Percentiles rank a stretch among this genome's conserved stretches.
phyloP scores from a whole-genome alignment of 2,797 vertebrate genomes.

The Thunnus albacares region DNA sequence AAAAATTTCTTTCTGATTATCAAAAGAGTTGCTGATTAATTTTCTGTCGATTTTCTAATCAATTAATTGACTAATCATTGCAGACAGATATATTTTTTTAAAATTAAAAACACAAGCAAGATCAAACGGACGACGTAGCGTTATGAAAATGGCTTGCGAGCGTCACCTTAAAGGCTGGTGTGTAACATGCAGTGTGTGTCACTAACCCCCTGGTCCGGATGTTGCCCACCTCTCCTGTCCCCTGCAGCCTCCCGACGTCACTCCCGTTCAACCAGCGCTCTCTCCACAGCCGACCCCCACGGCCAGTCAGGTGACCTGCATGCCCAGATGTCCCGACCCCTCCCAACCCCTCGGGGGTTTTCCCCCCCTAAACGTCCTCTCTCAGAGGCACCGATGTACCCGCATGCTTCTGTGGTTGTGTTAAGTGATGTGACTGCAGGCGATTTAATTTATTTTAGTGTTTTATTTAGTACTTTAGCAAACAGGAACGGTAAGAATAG shows the following conservation, averaged over 20 bases:
- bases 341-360: neutral
- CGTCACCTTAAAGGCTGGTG: constrained; percentile 14
- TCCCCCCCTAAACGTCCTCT: constrained; percentile 1
- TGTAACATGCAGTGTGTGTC: constrained; percentile 57
- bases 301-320: constrained; percentile 99
- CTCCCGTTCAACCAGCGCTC: constrained; percentile 99
- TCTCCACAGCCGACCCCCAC: constrained; percentile 96
- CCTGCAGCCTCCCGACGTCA: constrained; percentile 98
- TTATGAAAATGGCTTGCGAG: neutral
- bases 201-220: constrained; percentile 88
- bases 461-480: neutral
- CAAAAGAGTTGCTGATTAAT: too few relatives aligned
- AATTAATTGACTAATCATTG: too few relatives aligned
- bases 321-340: constrained; percentile 72
- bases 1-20: too few relatives aligned
- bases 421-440: constrained; percentile 32
- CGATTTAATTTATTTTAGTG: neutral
- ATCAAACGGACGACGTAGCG: neutral
- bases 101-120: neutral
- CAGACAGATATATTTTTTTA: neutral
- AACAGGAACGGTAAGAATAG: neutral
- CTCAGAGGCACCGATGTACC: constrained; percentile 55
- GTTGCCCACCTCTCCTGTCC: constrained; percentile 91
- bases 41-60: too few relatives aligned
- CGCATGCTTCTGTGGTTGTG: constrained; percentile 83